These are phyloP conservation scores for Fringilla coelebs DNA, from an alignment of 2,797 vertebrate species.

Conservation along the genomic window DNA sequence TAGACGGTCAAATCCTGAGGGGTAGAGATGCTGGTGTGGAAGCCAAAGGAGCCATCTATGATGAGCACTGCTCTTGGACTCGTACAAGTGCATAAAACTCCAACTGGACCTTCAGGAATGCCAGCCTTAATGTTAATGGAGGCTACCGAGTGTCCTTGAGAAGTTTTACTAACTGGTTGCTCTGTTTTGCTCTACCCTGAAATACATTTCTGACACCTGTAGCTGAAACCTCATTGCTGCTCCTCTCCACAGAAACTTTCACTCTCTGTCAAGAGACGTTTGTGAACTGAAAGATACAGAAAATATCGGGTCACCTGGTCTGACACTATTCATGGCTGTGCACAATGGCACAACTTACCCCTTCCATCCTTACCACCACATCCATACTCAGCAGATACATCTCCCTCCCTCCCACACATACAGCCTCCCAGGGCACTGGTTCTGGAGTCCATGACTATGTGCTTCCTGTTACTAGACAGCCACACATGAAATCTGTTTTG, in stretches of 20 bases:
- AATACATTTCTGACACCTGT: background rate
- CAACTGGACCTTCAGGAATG: background rate
- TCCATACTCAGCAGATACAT: background rate
- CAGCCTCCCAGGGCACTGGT: background rate
- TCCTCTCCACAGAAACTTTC: background rate
- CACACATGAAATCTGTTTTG: background rate
- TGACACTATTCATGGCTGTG: background rate
- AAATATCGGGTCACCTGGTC: background rate
- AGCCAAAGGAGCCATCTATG: background rate
- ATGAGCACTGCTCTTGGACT: background rate
- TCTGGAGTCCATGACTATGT: background rate
- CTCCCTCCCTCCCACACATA: too few species aligned
- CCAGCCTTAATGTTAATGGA: background rate
- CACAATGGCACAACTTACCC: background rate
- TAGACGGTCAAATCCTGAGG: accelerated
- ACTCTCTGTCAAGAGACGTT: background rate
- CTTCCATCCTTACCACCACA: background rate
- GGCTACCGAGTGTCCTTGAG: background rate
- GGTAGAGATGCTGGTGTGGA: background rate
- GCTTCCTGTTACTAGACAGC: background rate
- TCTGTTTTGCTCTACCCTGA: background rate
- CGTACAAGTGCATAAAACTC: background rate
- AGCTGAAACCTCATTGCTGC: background rate
- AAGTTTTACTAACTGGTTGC: background rate
- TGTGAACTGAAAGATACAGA: background rate